Evolutionary conservation across 2,888 invertebrate species (phyloP), one percentile per base, ranked within the genome.

Genomic region (Magallana nippona): DNA sequence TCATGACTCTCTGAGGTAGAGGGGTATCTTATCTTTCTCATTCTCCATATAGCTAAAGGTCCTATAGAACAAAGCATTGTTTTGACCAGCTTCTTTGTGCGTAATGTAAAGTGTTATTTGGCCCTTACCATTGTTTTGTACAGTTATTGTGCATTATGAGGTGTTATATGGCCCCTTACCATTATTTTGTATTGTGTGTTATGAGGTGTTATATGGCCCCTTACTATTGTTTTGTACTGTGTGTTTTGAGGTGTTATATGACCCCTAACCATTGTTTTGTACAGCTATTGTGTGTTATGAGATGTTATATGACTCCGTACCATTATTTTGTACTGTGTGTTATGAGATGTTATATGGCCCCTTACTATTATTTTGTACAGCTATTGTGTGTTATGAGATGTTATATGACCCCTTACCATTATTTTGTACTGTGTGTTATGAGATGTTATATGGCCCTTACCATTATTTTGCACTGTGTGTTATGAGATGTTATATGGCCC

Each of bases 31-130:
- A 0, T 96, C 96, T 88, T 98, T 94, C 95, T 98, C 98, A 89
- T 97, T 95, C 91, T 98, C 97, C 17, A 98, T 96, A 95, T 99
- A 99, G 91, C 98, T 97, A 95, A 97, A 98, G 19, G 98, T 99
- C 97, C 97, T 97, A 93, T 27, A 27, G n/a, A 27, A 27, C 27
- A 27, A 27, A 27, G 27, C 2, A 2, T 44, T 44, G 44, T 8
- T 44, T 44, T 44, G 44, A 8, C 0, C 44, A 44, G 8, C 44
- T 8, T 8, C 44, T 44, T 8, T 44, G 44, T 44, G 44, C 8
- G 5, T 44, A 8, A 44, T 8, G 8, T 8, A 5, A 0, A 8
- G 8, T 44, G 44, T 44, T 44, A 44, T 44, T 8, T 44, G 44
- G 5, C 44, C 44, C 5, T 44, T 44, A 5, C 8, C 8, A 44